These are phyloP conservation scores for Vanessa tameamea DNA, from an alignment of 1,140 invertebrate genomes.

Conservation along the genomic window DNA sequence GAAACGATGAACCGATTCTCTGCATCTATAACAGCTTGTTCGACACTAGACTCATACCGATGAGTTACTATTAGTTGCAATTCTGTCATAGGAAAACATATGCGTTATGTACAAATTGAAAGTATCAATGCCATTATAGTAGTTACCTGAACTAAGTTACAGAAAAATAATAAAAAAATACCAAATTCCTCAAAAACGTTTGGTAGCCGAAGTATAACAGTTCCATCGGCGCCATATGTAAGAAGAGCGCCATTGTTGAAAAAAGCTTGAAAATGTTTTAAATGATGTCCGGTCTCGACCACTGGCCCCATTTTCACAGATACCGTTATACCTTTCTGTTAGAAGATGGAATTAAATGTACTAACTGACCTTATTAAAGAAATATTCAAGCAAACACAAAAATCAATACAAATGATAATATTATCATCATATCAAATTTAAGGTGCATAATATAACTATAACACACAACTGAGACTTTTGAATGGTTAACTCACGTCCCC, in stretches of 20 bases:
- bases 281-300: conserved; percentile 61
- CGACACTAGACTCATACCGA: conserved; percentile 63
- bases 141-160: too few species aligned
- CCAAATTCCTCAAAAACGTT: conserved; percentile 49
- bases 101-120: neutral
- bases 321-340: conserved; percentile 70
- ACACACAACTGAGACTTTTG: neutral
- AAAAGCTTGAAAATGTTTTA: conserved; percentile 56
- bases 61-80: conserved; percentile 60
- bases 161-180: conserved; percentile 17
- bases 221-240: conserved; percentile 62
- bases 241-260: conserved; percentile 48
- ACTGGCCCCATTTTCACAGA: conserved; percentile 65
- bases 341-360: neutral
- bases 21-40: conserved; percentile 48
- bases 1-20: conserved; percentile 42
- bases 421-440: too few species aligned
- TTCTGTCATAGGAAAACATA: conserved; percentile 43
- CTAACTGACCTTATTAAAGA: neutral
- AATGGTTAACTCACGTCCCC: conserved; percentile 51
- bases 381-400: too few species aligned
- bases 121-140: too few species aligned
- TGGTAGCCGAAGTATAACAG: conserved; percentile 52
- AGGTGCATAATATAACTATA: too few species aligned
- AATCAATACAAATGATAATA: too few species aligned